Evolutionary conservation across 2,797 vertebrate species (phyloP).

Genomic region (Crenuchus spilurus): DNA sequence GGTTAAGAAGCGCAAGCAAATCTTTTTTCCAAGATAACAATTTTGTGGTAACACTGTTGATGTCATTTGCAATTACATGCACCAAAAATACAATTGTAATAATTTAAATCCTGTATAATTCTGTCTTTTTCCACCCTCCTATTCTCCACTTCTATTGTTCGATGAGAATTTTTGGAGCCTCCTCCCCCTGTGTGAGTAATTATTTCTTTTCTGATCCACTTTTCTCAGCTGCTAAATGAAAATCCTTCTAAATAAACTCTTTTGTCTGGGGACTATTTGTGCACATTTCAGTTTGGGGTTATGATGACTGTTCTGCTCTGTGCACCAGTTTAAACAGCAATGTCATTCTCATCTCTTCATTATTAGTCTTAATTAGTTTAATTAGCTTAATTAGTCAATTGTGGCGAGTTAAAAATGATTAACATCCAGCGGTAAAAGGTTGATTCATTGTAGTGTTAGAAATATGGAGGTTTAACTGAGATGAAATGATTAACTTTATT

Average conservation of each 20-base stretch:
- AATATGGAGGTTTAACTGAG: constrained; percentile 49
- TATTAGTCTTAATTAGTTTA: constrained; percentile 60
- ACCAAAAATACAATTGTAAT: constrained; percentile 70
- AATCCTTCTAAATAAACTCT: constrained; percentile 66
- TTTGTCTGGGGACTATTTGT: constrained; percentile 69
- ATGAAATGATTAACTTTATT: constrained; percentile 19
- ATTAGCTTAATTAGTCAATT: constrained; percentile 65
- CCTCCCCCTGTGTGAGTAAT: constrained; percentile 55
- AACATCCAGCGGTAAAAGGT: constrained; percentile 65
- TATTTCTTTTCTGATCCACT: constrained; percentile 68
- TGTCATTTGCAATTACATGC: constrained; percentile 76
- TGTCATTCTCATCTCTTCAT: constrained; percentile 62
- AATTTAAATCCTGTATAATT: constrained; percentile 63
- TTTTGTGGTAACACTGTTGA: constrained; percentile 76
- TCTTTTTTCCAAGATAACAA: constrained; percentile 76
- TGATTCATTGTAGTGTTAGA: constrained; percentile 54
- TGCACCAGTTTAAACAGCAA: constrained; percentile 63
- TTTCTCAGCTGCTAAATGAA: constrained; percentile 67
- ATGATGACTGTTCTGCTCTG: constrained; percentile 39
- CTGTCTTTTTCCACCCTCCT: constrained; percentile 45
- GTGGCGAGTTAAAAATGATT: constrained; percentile 68
- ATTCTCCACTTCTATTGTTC: constrained; percentile 64
- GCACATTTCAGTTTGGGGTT: constrained; percentile 4
- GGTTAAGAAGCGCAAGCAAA: constrained; percentile 72
- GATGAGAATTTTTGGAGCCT: constrained; percentile 25